phyloP scores from a whole-genome alignment of 2,888 invertebrate genomes.

The Pardosa pseudoannulata region DNA sequence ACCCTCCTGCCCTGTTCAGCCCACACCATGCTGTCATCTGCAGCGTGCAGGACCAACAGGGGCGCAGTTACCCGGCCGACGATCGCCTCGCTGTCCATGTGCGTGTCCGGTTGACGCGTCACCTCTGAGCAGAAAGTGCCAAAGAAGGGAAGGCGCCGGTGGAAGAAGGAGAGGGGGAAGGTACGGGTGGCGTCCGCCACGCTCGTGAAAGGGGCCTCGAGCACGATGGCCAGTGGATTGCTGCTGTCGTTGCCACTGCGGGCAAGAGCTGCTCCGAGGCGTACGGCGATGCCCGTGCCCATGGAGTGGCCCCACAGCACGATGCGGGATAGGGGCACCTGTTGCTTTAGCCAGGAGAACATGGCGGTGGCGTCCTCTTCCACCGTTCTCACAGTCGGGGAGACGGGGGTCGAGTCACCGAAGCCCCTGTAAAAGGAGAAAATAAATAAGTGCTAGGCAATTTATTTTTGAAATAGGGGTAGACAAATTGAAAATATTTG shows the following conservation, averaged over 20 bases:
- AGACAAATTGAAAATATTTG: too few relatives aligned
- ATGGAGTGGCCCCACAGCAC: slow-evolving; percentile 97
- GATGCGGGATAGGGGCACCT: slow-evolving; percentile 82
- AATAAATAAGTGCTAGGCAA: too few relatives aligned
- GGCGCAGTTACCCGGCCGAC: slow-evolving; percentile 81
- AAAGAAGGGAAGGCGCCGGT: slow-evolving; percentile 88
- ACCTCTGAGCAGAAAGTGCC: slow-evolving; percentile 86
- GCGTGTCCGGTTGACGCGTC: slow-evolving; percentile 78
- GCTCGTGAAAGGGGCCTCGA: slow-evolving; percentile 96
- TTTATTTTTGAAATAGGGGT: too few relatives aligned
- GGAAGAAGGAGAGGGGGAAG: slow-evolving; percentile 88
- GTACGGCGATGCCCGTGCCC: slow-evolving; percentile 86
- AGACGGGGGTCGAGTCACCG: slow-evolving; percentile 80
- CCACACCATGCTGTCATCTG: slow-evolving; percentile 92
- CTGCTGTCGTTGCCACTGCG: not conserved
- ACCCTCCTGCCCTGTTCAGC: slow-evolving; percentile 87
- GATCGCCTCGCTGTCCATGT: slow-evolving; percentile 61
- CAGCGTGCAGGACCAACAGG: slow-evolving; percentile 91
- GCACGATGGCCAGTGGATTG: slow-evolving; percentile 83
- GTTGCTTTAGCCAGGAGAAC: slow-evolving; percentile 83
- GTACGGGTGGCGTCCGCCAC: slow-evolving; percentile 89
- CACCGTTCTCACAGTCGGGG: slow-evolving; percentile 86
- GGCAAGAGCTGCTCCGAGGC: slow-evolving; percentile 82
- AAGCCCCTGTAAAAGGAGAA: slow-evolving; percentile 80
- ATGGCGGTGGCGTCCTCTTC: slow-evolving; percentile 88